Evolutionary conservation across 2,113 vertebrate genomes (phyloP).

Genomic region (Kryptolebias marmoratus): DNA sequence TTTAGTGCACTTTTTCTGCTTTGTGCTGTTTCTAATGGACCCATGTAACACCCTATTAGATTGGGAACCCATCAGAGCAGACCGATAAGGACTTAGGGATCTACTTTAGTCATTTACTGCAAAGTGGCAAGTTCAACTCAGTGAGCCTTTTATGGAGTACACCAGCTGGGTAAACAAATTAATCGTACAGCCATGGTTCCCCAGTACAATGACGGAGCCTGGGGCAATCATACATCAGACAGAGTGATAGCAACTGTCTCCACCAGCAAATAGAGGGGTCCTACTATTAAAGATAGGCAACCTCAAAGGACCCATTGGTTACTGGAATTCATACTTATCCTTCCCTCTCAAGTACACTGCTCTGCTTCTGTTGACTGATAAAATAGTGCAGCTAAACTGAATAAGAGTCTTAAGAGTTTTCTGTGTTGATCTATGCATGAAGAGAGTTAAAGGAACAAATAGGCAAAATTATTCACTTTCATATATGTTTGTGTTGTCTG

Average conservation of each 20-base stretch:
- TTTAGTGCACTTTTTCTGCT: conserved; percentile 34
- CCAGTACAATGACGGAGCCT: conserved; percentile 60
- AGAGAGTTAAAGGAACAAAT: neutral
- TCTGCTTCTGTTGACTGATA: conserved; percentile 29
- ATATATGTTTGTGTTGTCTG: neutral
- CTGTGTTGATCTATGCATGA: neutral
- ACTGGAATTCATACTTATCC: conserved; percentile 34
- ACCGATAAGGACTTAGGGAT: conserved; percentile 74
- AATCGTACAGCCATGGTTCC: conserved; percentile 70
- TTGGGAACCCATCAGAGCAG: conserved; percentile 65
- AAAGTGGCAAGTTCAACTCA: conserved; percentile 77
- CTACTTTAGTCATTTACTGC: conserved; percentile 77
- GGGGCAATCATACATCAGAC: conserved; percentile 76
- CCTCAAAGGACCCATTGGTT: conserved; percentile 55
- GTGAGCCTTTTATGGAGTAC: conserved; percentile 73
- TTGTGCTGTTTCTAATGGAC: conserved; percentile 65
- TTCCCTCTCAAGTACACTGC: conserved; percentile 19
- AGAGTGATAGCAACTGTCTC: conserved; percentile 73
- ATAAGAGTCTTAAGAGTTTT: neutral
- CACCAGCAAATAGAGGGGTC: conserved; percentile 65
- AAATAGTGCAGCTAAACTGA: neutral
- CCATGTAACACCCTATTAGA: conserved; percentile 68
- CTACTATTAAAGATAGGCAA: conserved; percentile 59
- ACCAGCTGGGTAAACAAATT: conserved; percentile 81
- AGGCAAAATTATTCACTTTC: neutral